phyloP scores from a whole-genome alignment of 92 coral and sea anemone species.

The Parazoanthus atlanticus region DNA sequence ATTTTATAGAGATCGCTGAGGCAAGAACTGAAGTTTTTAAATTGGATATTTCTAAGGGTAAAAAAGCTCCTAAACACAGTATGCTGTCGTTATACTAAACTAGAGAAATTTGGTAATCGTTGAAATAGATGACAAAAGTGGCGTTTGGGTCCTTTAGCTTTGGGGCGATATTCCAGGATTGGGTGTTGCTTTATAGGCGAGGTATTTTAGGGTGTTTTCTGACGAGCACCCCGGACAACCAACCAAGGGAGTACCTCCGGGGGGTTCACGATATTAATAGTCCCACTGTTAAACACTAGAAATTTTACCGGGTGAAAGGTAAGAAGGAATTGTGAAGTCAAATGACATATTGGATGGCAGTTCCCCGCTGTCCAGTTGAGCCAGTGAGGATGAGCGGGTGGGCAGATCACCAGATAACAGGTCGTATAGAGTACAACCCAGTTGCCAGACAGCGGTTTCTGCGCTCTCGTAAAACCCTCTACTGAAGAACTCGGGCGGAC shows the following conservation, averaged over 20 bases:
- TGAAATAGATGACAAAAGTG: too few relatives aligned
- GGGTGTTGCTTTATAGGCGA: too few relatives aligned
- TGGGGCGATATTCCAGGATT: too few relatives aligned
- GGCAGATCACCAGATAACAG: slow-evolving; percentile 8
- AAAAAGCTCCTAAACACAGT: too few relatives aligned
- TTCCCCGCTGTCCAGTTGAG: neutral
- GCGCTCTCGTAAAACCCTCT: slow-evolving; percentile 6
- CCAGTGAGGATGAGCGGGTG: neutral
- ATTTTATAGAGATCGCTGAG: too few relatives aligned
- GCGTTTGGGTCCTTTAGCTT: too few relatives aligned
- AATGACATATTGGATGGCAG: slow-evolving; percentile 1
- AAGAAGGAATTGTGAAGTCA: slow-evolving; percentile 7
- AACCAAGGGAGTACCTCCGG: neutral
- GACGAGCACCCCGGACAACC: neutral
- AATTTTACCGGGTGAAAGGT: neutral
- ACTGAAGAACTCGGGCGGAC: slow-evolving; percentile 13
- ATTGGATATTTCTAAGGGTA: too few relatives aligned
- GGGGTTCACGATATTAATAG: too few relatives aligned
- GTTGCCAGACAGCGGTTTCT: slow-evolving; percentile 4
- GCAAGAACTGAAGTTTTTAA: too few relatives aligned
- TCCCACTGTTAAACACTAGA: neutral
- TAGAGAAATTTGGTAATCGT: too few relatives aligned
- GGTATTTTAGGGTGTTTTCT: too few relatives aligned
- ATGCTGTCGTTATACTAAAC: too few relatives aligned
- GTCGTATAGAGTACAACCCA: neutral